Conservation (phyloP, 2,888 invertebrate species). For the Synanthedon myopaeformis region DNA sequence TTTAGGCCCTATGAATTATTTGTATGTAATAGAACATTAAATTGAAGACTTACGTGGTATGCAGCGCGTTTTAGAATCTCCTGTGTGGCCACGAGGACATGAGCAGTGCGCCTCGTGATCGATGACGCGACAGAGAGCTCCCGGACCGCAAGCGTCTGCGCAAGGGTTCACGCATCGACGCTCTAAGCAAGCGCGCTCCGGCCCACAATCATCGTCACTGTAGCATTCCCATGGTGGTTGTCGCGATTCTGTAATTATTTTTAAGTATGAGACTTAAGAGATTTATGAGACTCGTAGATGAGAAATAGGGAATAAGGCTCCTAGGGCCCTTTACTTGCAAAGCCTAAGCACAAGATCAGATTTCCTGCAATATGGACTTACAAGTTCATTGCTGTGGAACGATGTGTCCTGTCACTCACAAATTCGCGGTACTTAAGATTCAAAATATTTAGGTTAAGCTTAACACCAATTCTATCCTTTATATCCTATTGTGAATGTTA, state of each 20-base stretch:
- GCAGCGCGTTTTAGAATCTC: constrained; percentile 79
- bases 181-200: constrained; percentile 80
- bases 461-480: too few species aligned
- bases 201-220: constrained; percentile 80
- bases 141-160: constrained; percentile 78
- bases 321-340: too few species aligned
- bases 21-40: constrained; percentile 2
- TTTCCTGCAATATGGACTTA: too few species aligned
- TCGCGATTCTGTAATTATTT: constrained; percentile 39
- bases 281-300: not conserved
- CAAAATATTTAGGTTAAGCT: too few species aligned
- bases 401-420: too few species aligned
- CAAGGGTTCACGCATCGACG: constrained; percentile 86
- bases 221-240: constrained; percentile 77
- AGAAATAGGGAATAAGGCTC: not conserved
- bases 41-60: constrained; percentile 77
- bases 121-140: constrained; percentile 86
- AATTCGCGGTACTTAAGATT: too few species aligned
- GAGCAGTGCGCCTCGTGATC: constrained; percentile 81
- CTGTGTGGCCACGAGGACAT: constrained; percentile 83
- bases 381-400: too few species aligned
- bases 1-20: too few species aligned
- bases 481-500: not conserved
- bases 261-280: too few species aligned
- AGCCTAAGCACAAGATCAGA: too few species aligned